These are phyloP conservation scores for Eumacrocentrus americanus DNA, from an alignment of 2,888 invertebrate genomes.

Conservation along the genomic window DNA sequence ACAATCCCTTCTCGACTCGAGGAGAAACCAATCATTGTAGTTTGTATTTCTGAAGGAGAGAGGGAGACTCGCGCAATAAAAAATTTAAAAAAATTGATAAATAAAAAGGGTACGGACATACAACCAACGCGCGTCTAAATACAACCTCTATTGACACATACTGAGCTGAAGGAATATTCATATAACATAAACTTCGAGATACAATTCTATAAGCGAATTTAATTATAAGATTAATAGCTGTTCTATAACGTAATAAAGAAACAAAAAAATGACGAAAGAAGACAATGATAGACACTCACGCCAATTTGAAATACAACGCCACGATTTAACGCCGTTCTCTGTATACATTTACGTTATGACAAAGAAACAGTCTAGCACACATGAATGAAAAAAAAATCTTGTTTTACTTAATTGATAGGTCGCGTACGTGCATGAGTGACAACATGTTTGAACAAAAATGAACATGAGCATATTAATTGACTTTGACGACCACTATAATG, in stretches of 20 bases:
- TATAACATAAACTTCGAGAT: constrained; percentile 38
- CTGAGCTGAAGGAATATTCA: constrained; percentile 32
- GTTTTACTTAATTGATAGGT: constrained; percentile 29
- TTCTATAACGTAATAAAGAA: constrained; percentile 30
- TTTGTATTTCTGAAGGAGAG: constrained; percentile 9
- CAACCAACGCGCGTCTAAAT: constrained; percentile 9
- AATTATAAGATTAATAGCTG: constrained; percentile 37
- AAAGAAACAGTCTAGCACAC: constrained; percentile 17
- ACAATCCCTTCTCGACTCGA: constrained; percentile 18
- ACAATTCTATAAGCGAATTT: constrained; percentile 36
- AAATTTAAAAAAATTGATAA: constrained; percentile 17
- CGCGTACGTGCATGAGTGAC: constrained; percentile 6
- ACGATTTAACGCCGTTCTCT: constrained; percentile 18
- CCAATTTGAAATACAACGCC: constrained; percentile 27
- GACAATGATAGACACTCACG: constrained; percentile 25
- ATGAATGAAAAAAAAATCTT: constrained; percentile 20
- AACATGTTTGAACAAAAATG: constrained; percentile 6
- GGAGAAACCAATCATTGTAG: constrained; percentile 25
- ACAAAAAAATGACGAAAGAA: constrained; percentile 20
- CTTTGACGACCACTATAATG: constrained; percentile 10
- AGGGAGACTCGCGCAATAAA: constrained; percentile 21
- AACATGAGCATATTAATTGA: constrained; percentile 10
- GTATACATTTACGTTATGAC: constrained; percentile 10
- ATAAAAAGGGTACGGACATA: constrained; percentile 22
- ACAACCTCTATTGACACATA: constrained; percentile 22